A percentile compares a stretch with the other conserved stretches of the same genome.
These are phyloP conservation scores for Poecilia velifera DNA, from an alignment of 2,797 vertebrate genomes.

Conservation along the genomic window DNA sequence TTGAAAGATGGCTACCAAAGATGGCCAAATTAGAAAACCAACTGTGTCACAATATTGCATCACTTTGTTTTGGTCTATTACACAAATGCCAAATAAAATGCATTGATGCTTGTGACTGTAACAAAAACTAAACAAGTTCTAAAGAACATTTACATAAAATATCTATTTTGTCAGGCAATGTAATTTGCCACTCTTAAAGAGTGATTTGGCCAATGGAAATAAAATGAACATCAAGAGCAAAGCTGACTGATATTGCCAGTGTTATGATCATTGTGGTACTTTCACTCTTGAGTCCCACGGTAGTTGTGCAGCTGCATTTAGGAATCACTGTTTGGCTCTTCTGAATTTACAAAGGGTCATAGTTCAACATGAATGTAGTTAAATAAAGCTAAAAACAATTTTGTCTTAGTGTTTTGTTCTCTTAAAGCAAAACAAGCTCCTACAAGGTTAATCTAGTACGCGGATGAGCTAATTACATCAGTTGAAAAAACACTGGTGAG, in stretches of 20 bases:
- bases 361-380: conserved; percentile 14
- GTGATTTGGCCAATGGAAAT: not conserved
- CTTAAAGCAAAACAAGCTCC: conserved; percentile 56
- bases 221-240: conserved; percentile 8
- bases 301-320: conserved; percentile 46
- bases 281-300: conserved; percentile 7
- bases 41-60: not conserved
- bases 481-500: conserved; percentile 65
- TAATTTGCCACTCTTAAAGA: not conserved
- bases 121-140: not conserved
- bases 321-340: conserved; percentile 22
- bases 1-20: not conserved
- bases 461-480: conserved; percentile 61
- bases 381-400: not conserved
- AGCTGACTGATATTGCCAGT: conserved; percentile 23
- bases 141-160: not conserved
- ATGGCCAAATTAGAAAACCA: not conserved
- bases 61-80: not conserved
- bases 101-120: not conserved
- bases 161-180: not conserved
- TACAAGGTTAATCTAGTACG: conserved; percentile 40
- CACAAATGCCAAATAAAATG: not conserved
- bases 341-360: conserved; percentile 24
- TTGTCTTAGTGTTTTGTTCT: conserved; percentile 39
- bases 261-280: conserved; percentile 23